These are phyloP conservation scores for Rynchops niger DNA, from an alignment of 2,113 vertebrate genomes.

Conservation along the genomic window DNA sequence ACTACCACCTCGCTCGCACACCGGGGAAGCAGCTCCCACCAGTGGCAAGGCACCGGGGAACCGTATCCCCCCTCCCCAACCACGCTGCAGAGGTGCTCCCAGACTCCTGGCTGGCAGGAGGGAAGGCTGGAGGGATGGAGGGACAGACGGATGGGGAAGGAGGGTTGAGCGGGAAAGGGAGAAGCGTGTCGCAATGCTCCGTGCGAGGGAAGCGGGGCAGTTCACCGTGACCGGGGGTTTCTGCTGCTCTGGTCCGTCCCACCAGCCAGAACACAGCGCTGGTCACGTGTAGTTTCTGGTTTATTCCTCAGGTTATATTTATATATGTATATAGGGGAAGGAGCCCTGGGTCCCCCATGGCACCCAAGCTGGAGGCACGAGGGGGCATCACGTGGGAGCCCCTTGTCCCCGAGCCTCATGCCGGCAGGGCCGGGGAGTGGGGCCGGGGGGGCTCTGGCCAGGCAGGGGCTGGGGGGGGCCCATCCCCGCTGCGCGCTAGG, in stretches of 20 bases:
- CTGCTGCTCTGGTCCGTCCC: slow-evolving; percentile 43
- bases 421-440: neutral
- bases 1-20: neutral
- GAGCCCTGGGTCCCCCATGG: neutral
- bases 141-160: neutral
- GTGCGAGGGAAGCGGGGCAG: slow-evolving; percentile 7
- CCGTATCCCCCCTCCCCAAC: neutral
- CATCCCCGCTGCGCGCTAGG: neutral
- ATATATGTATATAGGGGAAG: slow-evolving; percentile 51
- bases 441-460: neutral
- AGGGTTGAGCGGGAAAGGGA: neutral
- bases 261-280: slow-evolving; percentile 63
- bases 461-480: neutral
- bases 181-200: neutral
- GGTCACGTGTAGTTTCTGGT: slow-evolving; percentile 49
- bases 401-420: neutral
- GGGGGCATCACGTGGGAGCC: neutral
- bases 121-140: neutral
- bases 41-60: neutral
- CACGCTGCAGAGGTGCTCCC: neutral
- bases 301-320: slow-evolving; percentile 70
- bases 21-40: neutral
- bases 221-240: neutral
- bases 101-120: neutral
- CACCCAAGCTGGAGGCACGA: neutral